These are phyloP conservation scores for Drosophila subobscura DNA, from an alignment of 1,140 invertebrate species.

Conservation along the genomic window DNA sequence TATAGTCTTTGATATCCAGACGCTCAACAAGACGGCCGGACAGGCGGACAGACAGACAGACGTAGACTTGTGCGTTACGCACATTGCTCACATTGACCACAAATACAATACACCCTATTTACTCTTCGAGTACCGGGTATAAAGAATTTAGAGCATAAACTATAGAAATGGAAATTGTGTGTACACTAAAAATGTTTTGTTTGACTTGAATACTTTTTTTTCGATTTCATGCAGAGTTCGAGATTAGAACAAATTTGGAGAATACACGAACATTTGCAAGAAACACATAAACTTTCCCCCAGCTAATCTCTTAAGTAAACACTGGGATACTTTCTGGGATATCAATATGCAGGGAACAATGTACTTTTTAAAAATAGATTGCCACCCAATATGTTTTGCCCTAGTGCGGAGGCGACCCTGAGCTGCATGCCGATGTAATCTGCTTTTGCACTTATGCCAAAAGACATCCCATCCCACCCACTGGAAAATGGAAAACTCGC, in stretches of 20 bases:
- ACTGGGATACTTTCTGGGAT: conserved; percentile 16
- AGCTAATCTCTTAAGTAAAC: conserved; percentile 50
- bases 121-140: too few relatives aligned
- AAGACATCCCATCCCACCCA: too few relatives aligned
- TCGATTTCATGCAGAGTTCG: conserved; percentile 1
- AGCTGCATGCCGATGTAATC: too few relatives aligned
- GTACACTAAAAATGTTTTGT: conserved; percentile 19
- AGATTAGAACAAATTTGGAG: too few relatives aligned
- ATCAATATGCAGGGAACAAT: conserved; percentile 53
- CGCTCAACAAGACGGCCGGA: too few relatives aligned
- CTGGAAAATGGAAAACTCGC: conserved; percentile 27
- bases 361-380: conserved; percentile 59
- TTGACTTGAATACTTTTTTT: conserved; percentile 23
- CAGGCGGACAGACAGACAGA: too few relatives aligned
- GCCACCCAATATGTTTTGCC: conserved; percentile 54
- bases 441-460: too few relatives aligned
- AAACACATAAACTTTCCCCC: conserved; percentile 26
- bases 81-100: too few relatives aligned
- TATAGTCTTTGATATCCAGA: too few relatives aligned
- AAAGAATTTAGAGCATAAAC: conserved; percentile 12
- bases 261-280: conserved; percentile 10
- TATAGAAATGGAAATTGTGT: conserved; percentile 24
- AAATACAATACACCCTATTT: too few relatives aligned
- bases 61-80: too few relatives aligned
- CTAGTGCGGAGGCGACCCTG: not conserved